Evolutionary conservation across 2,113 vertebrate species (phyloP).

Genomic region (Sprattus sprattus): DNA sequence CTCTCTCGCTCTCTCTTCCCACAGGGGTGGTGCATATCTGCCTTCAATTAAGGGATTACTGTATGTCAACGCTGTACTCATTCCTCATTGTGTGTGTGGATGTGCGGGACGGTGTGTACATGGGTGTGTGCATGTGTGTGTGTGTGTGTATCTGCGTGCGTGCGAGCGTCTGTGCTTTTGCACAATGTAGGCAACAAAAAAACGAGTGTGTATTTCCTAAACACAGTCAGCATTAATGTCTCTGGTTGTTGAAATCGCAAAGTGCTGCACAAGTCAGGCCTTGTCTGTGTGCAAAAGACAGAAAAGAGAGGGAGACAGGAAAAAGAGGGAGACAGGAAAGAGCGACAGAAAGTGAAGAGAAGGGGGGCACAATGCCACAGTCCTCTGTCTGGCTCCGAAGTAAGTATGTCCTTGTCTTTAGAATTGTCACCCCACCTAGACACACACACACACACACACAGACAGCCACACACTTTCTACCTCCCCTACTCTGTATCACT

Average conservation of each 20-base stretch:
- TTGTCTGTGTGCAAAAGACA: neutral
- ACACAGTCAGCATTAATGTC: constrained; percentile 27
- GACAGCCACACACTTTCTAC: too few species aligned
- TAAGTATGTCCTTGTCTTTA: neutral
- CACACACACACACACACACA: too few species aligned
- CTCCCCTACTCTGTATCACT: neutral
- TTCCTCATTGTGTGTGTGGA: constrained; percentile 36
- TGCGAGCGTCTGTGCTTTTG: constrained; percentile 33
- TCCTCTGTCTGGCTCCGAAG: neutral
- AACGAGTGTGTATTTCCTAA: neutral
- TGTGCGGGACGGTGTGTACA: constrained; percentile 50
- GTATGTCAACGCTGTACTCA: constrained; percentile 56
- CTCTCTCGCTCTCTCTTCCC: constrained; percentile 20
- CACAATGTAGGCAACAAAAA: constrained; percentile 30
- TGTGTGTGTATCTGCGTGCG: neutral
- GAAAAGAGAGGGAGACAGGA: too few species aligned
- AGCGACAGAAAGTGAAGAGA: neutral
- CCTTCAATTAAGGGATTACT: constrained; percentile 61
- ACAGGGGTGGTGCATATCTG: constrained; percentile 48
- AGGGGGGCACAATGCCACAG: neutral
- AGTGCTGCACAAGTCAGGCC: neutral
- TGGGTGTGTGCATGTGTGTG: constrained; percentile 38
- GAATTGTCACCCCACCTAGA: neutral
- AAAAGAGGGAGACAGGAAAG: neutral
- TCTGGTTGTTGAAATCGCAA: neutral